Evolutionary conservation across 2,888 invertebrate genomes (phyloP).

Genomic region (Troilus luridus): DNA sequence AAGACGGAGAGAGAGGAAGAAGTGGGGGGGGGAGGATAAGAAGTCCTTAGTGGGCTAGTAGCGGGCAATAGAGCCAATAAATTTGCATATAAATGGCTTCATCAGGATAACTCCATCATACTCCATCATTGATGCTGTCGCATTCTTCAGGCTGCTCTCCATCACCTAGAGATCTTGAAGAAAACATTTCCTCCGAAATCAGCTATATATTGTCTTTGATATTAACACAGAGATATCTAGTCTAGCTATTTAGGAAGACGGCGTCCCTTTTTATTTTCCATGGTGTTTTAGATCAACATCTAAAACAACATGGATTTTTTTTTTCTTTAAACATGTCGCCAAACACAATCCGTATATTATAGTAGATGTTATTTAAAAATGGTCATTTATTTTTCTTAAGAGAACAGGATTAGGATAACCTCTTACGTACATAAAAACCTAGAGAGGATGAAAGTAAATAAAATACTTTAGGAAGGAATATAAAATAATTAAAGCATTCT

Average conservation of each 20-base stretch:
- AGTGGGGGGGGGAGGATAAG: background rate
- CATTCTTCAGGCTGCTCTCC: background rate
- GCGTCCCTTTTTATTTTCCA: background rate
- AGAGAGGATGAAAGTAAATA: too few species aligned
- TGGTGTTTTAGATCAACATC: too few species aligned
- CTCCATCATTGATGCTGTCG: constrained; percentile 36
- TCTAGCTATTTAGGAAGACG: background rate
- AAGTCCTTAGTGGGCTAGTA: background rate
- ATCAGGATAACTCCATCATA: constrained; percentile 37
- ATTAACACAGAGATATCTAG: background rate
- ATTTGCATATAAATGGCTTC: constrained; percentile 29
- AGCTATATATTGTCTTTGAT: background rate
- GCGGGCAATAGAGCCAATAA: constrained; percentile 3
- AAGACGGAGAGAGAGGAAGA: background rate
- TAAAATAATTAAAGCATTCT: too few species aligned
- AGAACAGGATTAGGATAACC: too few species aligned
- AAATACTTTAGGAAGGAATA: too few species aligned
- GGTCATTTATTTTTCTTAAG: too few species aligned
- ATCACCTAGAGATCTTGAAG: background rate
- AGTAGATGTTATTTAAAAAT: too few species aligned
- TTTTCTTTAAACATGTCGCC: too few species aligned
- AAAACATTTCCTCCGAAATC: background rate
- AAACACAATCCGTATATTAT: too few species aligned
- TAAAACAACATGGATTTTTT: too few species aligned
- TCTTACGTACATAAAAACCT: too few species aligned